phyloP scores from a whole-genome alignment of 2,113 vertebrate species.

The Mystacornis crossleyi region DNA sequence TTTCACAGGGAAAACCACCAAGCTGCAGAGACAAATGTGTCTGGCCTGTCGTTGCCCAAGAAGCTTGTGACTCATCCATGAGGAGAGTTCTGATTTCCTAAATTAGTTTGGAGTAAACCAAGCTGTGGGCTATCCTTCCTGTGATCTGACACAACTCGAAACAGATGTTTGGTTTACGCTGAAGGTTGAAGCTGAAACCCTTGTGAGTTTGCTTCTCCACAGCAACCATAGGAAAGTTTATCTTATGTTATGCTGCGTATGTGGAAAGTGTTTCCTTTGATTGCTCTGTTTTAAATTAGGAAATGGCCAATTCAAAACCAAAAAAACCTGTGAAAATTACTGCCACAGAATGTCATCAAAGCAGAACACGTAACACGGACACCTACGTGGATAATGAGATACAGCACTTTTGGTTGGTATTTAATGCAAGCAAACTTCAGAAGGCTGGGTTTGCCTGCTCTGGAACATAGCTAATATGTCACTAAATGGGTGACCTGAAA shows the following conservation, averaged over 20 bases:
- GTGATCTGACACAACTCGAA: constrained; percentile 38
- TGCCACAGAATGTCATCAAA: neutral
- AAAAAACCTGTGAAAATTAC: constrained; percentile 5
- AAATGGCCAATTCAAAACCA: constrained; percentile 5
- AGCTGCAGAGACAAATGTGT: constrained; percentile 6
- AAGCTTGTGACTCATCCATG: constrained; percentile 41
- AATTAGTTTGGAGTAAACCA: constrained; percentile 61
- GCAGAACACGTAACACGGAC: neutral
- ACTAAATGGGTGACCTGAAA: neutral
- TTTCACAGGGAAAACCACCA: neutral
- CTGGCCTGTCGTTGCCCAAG: constrained; percentile 28
- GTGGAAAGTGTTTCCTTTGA: constrained; percentile 40
- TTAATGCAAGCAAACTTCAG: neutral
- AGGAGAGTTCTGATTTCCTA: constrained; percentile 58
- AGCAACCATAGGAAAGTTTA: constrained; percentile 52
- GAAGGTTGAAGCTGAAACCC: constrained; percentile 15
- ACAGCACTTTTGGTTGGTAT: neutral
- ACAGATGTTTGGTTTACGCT: constrained; percentile 52
- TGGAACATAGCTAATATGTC: neutral
- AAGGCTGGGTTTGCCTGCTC: neutral
- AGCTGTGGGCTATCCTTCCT: constrained; percentile 64
- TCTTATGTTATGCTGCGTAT: neutral
- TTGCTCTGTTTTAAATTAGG: constrained; percentile 44
- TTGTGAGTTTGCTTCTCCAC: constrained; percentile 18
- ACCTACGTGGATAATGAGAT: constrained; percentile 1